Evolutionary conservation across 2,888 invertebrate species (phyloP).

Genomic region (Agrilus cyanescens): DNA sequence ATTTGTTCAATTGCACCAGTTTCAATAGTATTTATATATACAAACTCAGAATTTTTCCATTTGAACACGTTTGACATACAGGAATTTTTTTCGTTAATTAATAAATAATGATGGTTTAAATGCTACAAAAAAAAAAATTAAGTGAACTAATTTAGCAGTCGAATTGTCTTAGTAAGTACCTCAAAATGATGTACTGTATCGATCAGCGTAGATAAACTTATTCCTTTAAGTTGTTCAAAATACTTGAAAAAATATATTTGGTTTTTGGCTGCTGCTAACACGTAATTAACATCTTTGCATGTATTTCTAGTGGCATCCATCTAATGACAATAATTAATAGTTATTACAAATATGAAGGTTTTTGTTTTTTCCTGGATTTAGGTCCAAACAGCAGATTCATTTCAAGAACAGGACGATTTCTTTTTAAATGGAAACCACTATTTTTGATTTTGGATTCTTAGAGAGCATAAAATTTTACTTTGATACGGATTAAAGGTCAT

Average conservation of each 20-base stretch:
- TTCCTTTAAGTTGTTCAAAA: slow-evolving; percentile 24
- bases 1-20: slow-evolving; percentile 40
- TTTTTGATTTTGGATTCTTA: no score
- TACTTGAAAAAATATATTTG: slow-evolving; percentile 39
- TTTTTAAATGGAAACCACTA: no score
- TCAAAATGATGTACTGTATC: slow-evolving; percentile 28
- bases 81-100: slow-evolving; percentile 30
- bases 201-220: slow-evolving; percentile 13
- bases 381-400: no score
- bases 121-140: slow-evolving; percentile 16
- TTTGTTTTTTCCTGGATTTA: no score
- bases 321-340: slow-evolving; percentile 19
- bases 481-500: no score
- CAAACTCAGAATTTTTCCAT: slow-evolving; percentile 27
- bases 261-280: slow-evolving; percentile 24
- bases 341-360: no score
- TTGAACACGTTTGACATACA: slow-evolving; percentile 37
- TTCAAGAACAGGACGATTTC: no score
- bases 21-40: slow-evolving; percentile 28
- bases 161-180: slow-evolving; percentile 11
- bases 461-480: no score
- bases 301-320: slow-evolving; percentile 23
- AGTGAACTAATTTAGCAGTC: neutral
- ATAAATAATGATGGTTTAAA: slow-evolving; percentile 27
- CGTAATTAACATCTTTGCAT: slow-evolving; percentile 26